phyloP scores from a whole-genome alignment of 2,888 invertebrate species.

The Cyclophora punctaria region DNA sequence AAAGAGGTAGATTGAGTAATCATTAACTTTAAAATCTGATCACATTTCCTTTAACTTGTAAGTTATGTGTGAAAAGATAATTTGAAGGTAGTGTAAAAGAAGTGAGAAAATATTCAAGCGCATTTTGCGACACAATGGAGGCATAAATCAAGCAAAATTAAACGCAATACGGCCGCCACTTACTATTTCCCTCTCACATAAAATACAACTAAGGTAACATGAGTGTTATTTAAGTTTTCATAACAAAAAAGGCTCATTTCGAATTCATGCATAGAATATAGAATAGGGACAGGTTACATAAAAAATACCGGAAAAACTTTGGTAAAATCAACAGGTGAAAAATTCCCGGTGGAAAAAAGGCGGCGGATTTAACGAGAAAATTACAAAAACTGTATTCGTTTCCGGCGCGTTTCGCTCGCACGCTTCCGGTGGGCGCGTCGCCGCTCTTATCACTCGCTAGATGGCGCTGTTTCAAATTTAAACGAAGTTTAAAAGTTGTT shows the following conservation, averaged over 20 bases:
- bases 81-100: no score
- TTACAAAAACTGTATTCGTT: constrained; percentile 41
- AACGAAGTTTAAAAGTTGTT: constrained; percentile 5
- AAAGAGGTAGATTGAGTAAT: no score
- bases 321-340: constrained; percentile 35
- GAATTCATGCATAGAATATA: constrained; percentile 5
- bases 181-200: no score
- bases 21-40: no score
- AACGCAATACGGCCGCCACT: no score
- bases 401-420: constrained; percentile 33
- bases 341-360: constrained; percentile 18
- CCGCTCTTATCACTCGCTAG: constrained; percentile 11
- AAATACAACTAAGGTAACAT: no score
- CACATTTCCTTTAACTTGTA: no score
- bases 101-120: no score
- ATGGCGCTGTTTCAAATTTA: constrained; percentile 19
- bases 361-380: constrained; percentile 29
- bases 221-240: no score
- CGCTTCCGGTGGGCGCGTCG: constrained; percentile 22
- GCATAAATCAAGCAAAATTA: no score
- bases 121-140: no score
- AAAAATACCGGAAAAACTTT: constrained; percentile 10
- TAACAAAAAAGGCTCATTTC: constrained; percentile 1
- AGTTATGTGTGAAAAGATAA: no score
- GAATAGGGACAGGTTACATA: background rate